These are phyloP conservation scores for Anastrepha obliqua DNA, from an alignment of 1,140 invertebrate genomes.

Conservation along the genomic window DNA sequence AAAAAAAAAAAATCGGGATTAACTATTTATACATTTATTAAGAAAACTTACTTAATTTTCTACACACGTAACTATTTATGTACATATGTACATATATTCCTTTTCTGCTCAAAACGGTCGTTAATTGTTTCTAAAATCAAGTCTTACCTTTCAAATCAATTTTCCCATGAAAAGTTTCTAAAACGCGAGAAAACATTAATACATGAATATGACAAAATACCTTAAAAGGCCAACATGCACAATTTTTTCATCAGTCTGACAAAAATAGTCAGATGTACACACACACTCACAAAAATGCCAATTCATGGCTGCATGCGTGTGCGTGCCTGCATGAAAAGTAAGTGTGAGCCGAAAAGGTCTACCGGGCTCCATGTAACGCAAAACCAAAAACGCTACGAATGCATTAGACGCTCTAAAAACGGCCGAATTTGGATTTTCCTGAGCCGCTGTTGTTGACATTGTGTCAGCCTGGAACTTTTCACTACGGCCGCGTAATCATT, in stretches of 20 bases:
- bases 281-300: too few relatives aligned
- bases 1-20: too few relatives aligned
- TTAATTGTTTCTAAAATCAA: too few relatives aligned
- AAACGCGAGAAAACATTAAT: neutral
- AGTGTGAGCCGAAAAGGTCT: neutral
- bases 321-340: neutral
- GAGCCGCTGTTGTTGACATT: constrained; percentile 28
- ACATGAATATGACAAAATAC: neutral
- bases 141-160: neutral
- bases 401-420: neutral
- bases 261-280: neutral
- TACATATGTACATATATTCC: too few relatives aligned
- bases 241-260: neutral
- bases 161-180: constrained; percentile 24
- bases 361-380: neutral
- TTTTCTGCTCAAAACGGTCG: too few relatives aligned
- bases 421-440: constrained; percentile 8
- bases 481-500: neutral
- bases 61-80: too few relatives aligned
- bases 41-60: too few relatives aligned
- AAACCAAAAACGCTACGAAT: neutral
- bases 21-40: too few relatives aligned
- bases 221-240: neutral
- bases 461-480: neutral
- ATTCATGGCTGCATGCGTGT: too few relatives aligned